Percentiles rank a stretch among this genome's conserved stretches.
phyloP scores from a whole-genome alignment of 2,113 vertebrate genomes.

The Ornithorhynchus anatinus region DNA sequence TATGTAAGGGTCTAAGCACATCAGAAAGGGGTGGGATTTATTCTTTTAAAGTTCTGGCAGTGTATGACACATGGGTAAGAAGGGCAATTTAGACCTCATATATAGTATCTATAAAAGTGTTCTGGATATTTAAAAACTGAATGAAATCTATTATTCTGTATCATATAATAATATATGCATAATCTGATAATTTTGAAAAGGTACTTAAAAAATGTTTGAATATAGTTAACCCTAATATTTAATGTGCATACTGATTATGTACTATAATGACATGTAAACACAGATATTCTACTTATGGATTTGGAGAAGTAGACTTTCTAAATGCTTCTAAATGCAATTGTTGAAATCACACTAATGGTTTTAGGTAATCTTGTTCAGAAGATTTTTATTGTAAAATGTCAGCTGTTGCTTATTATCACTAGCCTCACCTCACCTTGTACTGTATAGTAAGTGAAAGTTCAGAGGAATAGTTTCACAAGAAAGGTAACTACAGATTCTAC shows the following conservation, averaged over 20 bases:
- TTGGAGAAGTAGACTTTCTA: no score
- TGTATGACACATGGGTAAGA: background rate
- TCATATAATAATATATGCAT: background rate
- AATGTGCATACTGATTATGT: background rate
- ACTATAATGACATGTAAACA: background rate
- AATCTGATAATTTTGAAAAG: background rate
- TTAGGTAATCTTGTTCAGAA: no score
- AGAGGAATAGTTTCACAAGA: no score
- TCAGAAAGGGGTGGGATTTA: conserved; percentile 1
- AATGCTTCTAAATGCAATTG: no score
- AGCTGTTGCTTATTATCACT: no score
- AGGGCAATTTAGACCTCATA: background rate
- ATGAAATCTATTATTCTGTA: background rate
- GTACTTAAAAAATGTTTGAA: background rate
- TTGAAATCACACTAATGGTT: no score
- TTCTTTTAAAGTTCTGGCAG: conserved; percentile 9
- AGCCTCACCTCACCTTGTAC: no score
- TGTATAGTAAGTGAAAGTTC: no score
- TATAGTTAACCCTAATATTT: background rate
- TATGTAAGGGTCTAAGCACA: background rate
- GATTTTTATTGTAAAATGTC: no score
- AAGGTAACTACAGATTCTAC: no score
- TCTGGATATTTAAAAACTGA: conserved; percentile 15
- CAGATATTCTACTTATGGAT: no score
- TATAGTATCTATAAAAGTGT: conserved; percentile 1